Conservation (phyloP, 2,113 vertebrate species). For the Oplegnathus fasciatus region DNA sequence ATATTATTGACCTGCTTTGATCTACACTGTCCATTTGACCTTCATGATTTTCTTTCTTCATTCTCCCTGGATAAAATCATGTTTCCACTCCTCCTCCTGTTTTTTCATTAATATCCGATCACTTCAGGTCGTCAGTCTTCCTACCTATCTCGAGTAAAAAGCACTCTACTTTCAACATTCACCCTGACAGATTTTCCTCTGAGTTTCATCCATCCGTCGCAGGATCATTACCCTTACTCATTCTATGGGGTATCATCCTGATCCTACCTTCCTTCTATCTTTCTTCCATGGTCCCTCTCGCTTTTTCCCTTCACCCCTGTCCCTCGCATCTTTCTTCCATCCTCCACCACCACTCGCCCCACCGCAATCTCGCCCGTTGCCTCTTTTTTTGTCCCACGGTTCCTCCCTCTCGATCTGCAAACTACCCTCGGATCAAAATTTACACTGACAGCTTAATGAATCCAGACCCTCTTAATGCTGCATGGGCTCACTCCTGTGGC, state of each 20-base stretch:
- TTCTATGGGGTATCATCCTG: constrained; percentile 54
- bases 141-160: constrained; percentile 35
- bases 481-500: constrained; percentile 61
- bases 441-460: constrained; percentile 85
- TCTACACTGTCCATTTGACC: constrained; percentile 35
- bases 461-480: constrained; percentile 75
- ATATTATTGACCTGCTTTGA: constrained; percentile 13
- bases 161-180: constrained; percentile 56
- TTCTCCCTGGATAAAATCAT: constrained; percentile 22
- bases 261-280: constrained; percentile 46
- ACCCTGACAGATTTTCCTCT: constrained; percentile 59
- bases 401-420: constrained; percentile 56
- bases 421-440: constrained; percentile 77
- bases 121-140: constrained; percentile 41
- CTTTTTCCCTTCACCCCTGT: constrained; percentile 30
- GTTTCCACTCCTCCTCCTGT: constrained; percentile 10
- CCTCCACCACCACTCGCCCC: constrained; percentile 4
- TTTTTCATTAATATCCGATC: constrained; percentile 40
- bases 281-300: constrained; percentile 28
- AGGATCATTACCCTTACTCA: constrained; percentile 66
- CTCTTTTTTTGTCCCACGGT: constrained; percentile 12
- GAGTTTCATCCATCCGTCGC: constrained; percentile 48
- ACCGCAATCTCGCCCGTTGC: constrained; percentile 34
- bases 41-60: constrained; percentile 44
- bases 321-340: constrained; percentile 45